Evolutionary conservation across 92 coral and sea anemone genomes (phyloP), one percentile per base, ranked within the genome.

Genomic region (Nematostella vectensis): DNA sequence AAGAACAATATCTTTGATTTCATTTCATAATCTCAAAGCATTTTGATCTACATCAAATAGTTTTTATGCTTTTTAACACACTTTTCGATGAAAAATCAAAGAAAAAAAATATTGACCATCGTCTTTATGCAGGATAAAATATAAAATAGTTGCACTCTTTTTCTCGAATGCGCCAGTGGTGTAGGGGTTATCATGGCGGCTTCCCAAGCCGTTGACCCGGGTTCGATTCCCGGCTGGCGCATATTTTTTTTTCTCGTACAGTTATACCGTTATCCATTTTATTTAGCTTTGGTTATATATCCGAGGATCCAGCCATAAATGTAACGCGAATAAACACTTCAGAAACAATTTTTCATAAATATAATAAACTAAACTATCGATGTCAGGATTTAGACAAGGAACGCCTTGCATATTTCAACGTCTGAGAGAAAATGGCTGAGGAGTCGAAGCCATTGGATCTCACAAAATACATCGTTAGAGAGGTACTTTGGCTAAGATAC

Each of bases 151-250:
- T n/a, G n/a, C n/a, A n/a, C n/a, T 0, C 0, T 0, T 0, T 0
- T 0, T 0, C 1, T 2, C 12, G 4, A 50, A 60, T 56, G 98
- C 99, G 99, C 78, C 65, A 88, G 99, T 93, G 99, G 96, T 86
- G 99, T 86, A 93, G 81, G 64, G 98, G 98, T 78, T 91, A 91
- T 88, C 98, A 93, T 87, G 95, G 96, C 94, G 95, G 99, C 96
- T 84, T 86, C 89, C 99, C 96, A 93, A 93, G 99, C 99, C 89
- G 96, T 86, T 87, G 99, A 93, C 78, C 99, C 88, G 99, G 99
- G 99, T 93, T 93, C 99, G 99, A 93, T 80, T 93, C 99, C 98
- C 98, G 99, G 96, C 99, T 88, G 79, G 78, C 94, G 99, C 96
- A 93, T 23, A 2, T 2, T 17, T 55, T 42, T 58, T 25, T 21